Evolutionary conservation across 2,888 invertebrate genomes (phyloP).

Genomic region (Aphidius colemani): DNA sequence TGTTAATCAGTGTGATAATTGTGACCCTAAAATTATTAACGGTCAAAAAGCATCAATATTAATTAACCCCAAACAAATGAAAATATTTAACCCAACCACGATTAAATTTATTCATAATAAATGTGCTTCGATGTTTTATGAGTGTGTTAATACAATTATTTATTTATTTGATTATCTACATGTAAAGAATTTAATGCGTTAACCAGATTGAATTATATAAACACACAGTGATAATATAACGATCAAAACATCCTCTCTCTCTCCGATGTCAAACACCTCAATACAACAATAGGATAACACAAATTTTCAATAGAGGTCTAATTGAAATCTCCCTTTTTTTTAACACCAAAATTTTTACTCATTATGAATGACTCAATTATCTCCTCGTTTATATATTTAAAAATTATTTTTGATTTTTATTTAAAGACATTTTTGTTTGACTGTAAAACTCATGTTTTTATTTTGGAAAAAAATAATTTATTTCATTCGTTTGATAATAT

Average conservation of each 20-base stretch:
- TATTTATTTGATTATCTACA: constrained; percentile 1
- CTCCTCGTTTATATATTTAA: constrained; percentile 13
- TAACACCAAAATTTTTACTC: constrained; percentile 39
- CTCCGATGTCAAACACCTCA: constrained; percentile 24
- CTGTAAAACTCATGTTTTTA: not conserved
- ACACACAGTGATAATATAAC: too few species aligned
- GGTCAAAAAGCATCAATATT: constrained; percentile 17
- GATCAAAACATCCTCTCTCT: constrained; percentile 9
- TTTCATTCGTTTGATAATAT: too few species aligned
- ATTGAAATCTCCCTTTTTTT: too few species aligned
- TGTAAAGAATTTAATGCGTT: too few species aligned
- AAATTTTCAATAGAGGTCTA: too few species aligned
- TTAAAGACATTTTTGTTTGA: not conserved
- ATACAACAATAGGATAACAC: constrained; percentile 9
- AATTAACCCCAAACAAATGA: constrained; percentile 21
- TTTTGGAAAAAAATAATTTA: not conserved
- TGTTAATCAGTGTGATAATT: not conserved
- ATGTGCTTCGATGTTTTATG: constrained; percentile 17
- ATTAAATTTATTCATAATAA: constrained; percentile 22
- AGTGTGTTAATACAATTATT: constrained; percentile 5
- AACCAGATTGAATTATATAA: too few species aligned
- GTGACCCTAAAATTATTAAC: constrained; percentile 1
- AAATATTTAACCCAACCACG: constrained; percentile 23
- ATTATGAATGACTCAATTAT: constrained; percentile 56
- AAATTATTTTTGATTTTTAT: too few species aligned